phyloP scores from a whole-genome alignment of 2,113 vertebrate species.

The Myotis davidii region DNA sequence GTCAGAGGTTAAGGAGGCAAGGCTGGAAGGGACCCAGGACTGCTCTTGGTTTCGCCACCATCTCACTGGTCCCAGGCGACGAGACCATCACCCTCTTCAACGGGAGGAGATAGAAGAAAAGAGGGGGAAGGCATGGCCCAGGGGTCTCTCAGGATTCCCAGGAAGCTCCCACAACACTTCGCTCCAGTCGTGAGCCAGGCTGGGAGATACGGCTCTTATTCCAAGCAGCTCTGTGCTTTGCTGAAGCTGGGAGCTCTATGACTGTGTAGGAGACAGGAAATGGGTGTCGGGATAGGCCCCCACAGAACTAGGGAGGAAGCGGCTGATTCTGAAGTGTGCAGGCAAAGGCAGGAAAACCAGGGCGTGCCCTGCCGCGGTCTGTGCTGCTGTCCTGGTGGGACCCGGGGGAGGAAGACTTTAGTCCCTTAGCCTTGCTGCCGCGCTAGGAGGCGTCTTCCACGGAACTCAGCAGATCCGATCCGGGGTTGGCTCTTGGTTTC shows the following conservation, averaged over 20 bases:
- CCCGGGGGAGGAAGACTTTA: neutral
- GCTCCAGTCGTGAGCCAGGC: neutral
- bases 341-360: neutral
- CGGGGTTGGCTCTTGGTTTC: neutral
- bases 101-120: neutral
- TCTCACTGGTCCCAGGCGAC: neutral
- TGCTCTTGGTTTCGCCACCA: neutral
- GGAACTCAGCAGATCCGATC: neutral
- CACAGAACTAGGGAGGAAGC: neutral
- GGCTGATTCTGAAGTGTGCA: neutral
- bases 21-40: neutral
- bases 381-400: neutral
- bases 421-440: too few relatives aligned
- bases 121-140: neutral
- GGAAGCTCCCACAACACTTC: neutral
- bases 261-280: neutral
- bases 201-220: neutral
- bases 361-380: fast-evolving
- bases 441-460: neutral
- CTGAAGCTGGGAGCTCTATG: neutral
- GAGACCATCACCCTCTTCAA: neutral
- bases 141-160: neutral
- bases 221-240: neutral
- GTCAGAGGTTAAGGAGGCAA: neutral
- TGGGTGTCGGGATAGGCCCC: neutral